Percentiles rank a stretch among this genome's conserved stretches.
These are phyloP conservation scores for Diphyllodes magnificus DNA, from an alignment of 2,113 vertebrate genomes.

Conservation along the genomic window DNA sequence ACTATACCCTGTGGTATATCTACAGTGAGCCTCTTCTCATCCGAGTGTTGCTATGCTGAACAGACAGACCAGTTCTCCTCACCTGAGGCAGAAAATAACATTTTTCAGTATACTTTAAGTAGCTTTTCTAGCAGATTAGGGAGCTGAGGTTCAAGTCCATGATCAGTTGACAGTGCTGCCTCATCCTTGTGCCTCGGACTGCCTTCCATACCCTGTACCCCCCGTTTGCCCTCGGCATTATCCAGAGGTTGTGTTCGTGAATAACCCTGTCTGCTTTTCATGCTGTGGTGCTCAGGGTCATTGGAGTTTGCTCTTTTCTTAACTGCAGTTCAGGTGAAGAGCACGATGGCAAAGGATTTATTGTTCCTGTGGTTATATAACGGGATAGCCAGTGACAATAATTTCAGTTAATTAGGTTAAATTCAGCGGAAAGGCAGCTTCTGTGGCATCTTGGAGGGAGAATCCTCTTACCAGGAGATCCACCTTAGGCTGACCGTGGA, in stretches of 20 bases:
- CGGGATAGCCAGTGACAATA: background rate
- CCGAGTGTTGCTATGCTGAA: background rate
- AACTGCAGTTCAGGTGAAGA: background rate
- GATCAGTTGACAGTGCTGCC: background rate
- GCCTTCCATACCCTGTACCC: background rate
- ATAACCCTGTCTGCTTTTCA: background rate
- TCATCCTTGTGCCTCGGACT: background rate
- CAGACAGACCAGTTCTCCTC: background rate
- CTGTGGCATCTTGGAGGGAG: background rate
- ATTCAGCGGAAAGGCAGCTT: background rate
- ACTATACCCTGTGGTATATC: background rate
- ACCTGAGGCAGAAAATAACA: background rate
- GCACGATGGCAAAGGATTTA: background rate
- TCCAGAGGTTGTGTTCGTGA: background rate
- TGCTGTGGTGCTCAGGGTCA: background rate
- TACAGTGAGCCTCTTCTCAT: background rate
- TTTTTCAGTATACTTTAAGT: background rate
- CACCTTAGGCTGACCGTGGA: fast-evolving
- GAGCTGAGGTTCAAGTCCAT: background rate
- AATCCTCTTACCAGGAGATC: background rate
- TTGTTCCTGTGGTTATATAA: background rate
- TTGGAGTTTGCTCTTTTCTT: background rate
- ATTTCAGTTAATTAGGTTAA: background rate
- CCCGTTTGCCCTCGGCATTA: background rate
- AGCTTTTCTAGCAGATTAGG: background rate